Evolutionary conservation across 2,113 vertebrate species (phyloP).

Genomic region (Phalacrocorax brasilianus): DNA sequence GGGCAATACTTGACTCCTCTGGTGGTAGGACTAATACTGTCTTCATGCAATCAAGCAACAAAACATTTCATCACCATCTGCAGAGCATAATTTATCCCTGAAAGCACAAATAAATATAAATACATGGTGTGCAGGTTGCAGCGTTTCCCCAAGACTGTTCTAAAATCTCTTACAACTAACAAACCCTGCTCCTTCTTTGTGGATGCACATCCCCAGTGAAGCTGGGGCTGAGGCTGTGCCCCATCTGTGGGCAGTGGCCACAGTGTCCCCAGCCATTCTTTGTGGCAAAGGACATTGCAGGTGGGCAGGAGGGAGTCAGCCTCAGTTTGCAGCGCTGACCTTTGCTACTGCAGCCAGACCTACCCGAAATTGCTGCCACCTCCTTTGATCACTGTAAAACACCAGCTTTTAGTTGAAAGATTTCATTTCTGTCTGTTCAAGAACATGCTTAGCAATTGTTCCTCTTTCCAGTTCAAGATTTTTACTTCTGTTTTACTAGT

Average conservation of each 20-base stretch:
- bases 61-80: background rate
- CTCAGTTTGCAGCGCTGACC: background rate
- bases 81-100: background rate
- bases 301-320: background rate
- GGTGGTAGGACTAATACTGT: no score
- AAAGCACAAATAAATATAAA: background rate
- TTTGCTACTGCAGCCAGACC: no score
- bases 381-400: background rate
- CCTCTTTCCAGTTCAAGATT: background rate
- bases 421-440: background rate
- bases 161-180: accelerated
- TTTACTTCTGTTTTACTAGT: background rate
- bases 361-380: background rate
- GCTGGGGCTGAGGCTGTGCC: background rate
- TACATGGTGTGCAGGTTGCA: background rate
- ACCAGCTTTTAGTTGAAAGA: background rate
- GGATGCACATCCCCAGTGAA: no score
- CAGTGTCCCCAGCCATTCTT: background rate
- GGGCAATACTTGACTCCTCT: background rate
- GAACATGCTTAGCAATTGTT: background rate
- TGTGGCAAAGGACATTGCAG: accelerated
- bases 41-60: background rate
- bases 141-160: background rate
- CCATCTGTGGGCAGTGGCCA: background rate
- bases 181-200: background rate